These are phyloP conservation scores for Cynopterus brachyotis DNA, from an alignment of 2,113 vertebrate species.

Conservation along the genomic window DNA sequence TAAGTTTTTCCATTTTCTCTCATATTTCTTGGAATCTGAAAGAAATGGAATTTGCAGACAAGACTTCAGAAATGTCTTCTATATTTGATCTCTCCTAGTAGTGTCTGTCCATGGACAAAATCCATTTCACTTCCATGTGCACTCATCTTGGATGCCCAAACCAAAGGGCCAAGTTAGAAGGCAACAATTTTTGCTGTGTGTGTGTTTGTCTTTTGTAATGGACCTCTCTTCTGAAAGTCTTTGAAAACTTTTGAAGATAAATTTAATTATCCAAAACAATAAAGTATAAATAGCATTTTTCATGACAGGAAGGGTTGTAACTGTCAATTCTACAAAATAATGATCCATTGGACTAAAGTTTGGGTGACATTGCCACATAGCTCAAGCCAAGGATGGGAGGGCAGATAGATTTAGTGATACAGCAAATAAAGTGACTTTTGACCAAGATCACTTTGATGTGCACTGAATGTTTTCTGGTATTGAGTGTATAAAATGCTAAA, in stretches of 20 bases:
- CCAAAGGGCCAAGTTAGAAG: background rate
- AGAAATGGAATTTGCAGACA: background rate
- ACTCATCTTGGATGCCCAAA: background rate
- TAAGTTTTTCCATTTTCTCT: background rate
- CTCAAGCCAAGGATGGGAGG: background rate
- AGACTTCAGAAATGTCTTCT: background rate
- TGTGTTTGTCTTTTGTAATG: background rate
- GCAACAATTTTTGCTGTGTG: background rate
- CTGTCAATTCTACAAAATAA: background rate
- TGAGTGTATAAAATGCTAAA: constrained; percentile 71
- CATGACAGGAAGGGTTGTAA: background rate
- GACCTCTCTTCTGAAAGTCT: constrained; percentile 52
- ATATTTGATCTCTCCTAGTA: background rate
- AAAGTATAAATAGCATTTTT: background rate
- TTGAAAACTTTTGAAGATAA: constrained; percentile 19
- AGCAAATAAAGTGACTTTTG: constrained; percentile 64
- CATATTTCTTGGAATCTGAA: background rate
- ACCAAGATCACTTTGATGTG: constrained; percentile 66
- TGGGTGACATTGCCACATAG: constrained; percentile 21
- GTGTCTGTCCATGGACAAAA: background rate
- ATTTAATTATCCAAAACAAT: background rate
- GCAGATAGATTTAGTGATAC: constrained; percentile 52
- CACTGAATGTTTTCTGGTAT: constrained; percentile 71
- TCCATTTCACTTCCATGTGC: background rate
- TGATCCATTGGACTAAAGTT: constrained; percentile 19